Evolutionary conservation across 2,113 vertebrate genomes (phyloP).

Genomic region (Brevimyrus niger): DNA sequence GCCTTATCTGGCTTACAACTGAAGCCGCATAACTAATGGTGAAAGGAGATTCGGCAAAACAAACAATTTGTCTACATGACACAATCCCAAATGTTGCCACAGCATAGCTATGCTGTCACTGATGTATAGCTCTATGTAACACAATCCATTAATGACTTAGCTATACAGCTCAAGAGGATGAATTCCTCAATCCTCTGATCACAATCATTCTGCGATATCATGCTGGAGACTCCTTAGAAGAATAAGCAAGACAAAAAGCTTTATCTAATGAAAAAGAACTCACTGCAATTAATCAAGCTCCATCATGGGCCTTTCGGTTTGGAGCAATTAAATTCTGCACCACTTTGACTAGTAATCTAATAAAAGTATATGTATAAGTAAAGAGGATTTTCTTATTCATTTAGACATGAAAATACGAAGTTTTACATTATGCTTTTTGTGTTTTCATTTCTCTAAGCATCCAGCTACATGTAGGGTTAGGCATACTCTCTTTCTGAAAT

Average conservation of each 20-base stretch:
- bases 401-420: not conserved
- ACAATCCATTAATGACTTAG: constrained; percentile 15
- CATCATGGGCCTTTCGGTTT: not conserved
- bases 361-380: not conserved
- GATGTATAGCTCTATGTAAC: constrained; percentile 1
- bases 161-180: constrained; percentile 8
- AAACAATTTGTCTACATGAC: constrained; percentile 24
- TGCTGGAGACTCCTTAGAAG: not conserved
- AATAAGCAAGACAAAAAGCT: not conserved
- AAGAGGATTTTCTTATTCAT: not conserved
- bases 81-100: constrained; percentile 21
- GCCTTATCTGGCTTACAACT: not conserved
- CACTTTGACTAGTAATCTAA: not conserved
- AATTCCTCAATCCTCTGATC: constrained; percentile 1
- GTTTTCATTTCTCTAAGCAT: not conserved
- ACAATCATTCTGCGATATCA: not conserved
- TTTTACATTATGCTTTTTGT: not conserved
- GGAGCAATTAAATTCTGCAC: not conserved
- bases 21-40: constrained; percentile 14
- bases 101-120: constrained; percentile 8
- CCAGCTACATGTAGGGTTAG: not conserved
- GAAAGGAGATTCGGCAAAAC: constrained; percentile 16
- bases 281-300: not conserved
- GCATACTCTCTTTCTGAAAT: not conserved
- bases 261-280: not conserved